Conservation (phyloP, 1,140 invertebrate species). For the Notospermus geniculatus region DNA sequence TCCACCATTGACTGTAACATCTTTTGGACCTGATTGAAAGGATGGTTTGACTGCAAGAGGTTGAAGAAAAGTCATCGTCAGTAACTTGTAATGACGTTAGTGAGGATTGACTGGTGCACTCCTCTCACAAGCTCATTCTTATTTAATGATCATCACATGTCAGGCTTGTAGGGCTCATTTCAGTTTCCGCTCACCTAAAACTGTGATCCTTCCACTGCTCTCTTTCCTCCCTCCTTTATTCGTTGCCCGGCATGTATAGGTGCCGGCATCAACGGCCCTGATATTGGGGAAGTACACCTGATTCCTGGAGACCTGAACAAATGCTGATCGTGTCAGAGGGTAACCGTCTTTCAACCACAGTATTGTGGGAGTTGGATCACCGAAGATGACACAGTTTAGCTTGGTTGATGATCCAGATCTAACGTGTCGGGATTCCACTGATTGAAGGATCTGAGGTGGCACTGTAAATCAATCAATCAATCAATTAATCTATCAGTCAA, state of each 20-base stretch:
- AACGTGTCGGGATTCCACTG: neutral
- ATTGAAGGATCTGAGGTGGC: neutral
- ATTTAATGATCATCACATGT: too few species aligned
- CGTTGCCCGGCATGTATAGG: neutral
- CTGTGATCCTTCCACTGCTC: too few species aligned
- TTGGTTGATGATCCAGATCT: neutral
- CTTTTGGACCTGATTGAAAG: neutral
- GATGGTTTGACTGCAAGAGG: neutral
- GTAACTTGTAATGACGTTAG: too few species aligned
- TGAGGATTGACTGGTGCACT: too few species aligned
- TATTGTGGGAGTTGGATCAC: neutral
- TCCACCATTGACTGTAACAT: neutral
- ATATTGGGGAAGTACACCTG: too few species aligned
- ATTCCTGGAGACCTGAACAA: too few species aligned
- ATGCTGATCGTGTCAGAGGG: too few species aligned
- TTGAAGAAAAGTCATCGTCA: neutral
- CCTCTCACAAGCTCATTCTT: too few species aligned
- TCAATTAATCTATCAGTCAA: neutral
- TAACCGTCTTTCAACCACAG: neutral
- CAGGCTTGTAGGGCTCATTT: too few species aligned
- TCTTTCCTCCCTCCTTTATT: neutral
- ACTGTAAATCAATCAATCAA: neutral
- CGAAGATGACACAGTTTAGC: constrained; percentile 2
- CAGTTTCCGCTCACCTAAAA: too few species aligned
- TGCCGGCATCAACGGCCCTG: neutral